phyloP scores from a whole-genome alignment of 2,113 vertebrate genomes.

The Amblyopsis rosae region DNA sequence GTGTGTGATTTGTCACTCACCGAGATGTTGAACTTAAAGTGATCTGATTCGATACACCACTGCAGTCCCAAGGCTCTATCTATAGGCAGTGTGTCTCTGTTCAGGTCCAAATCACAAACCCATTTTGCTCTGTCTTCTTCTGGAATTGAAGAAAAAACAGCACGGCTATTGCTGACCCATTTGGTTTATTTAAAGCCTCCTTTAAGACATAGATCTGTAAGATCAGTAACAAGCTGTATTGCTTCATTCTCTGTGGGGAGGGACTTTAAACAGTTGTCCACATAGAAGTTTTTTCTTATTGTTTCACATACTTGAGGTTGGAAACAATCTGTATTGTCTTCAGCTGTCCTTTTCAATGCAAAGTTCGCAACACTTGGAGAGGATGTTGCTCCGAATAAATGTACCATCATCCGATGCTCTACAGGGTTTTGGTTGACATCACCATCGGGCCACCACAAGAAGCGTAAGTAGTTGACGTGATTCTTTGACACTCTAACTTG shows the following conservation, averaged over 20 bases:
- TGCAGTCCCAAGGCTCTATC: constrained; percentile 17
- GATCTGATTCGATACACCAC: constrained; percentile 10
- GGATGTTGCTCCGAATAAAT: neutral
- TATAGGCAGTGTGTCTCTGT: neutral
- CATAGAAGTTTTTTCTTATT: neutral
- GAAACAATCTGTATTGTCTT: neutral
- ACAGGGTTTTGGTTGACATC: neutral
- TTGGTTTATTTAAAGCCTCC: neutral
- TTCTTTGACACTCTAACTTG: neutral
- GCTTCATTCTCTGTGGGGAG: neutral
- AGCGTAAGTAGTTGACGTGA: neutral
- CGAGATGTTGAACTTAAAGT: constrained; percentile 11
- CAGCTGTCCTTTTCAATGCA: neutral
- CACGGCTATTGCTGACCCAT: neutral
- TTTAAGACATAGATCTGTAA: neutral
- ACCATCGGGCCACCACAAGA: neutral
- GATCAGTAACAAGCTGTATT: neutral
- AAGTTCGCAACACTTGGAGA: neutral
- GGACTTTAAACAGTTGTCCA: neutral
- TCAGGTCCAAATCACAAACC: no score
- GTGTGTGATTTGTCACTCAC: constrained; percentile 9
- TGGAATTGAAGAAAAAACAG: neutral
- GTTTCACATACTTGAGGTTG: neutral
- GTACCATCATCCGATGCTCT: neutral
- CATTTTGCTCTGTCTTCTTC: neutral